Evolutionary conservation across 1,140 invertebrate species (phyloP), one percentile per base, ranked within the genome.

Genomic region (roundworm (Caenorhabditis elegans)): DNA sequence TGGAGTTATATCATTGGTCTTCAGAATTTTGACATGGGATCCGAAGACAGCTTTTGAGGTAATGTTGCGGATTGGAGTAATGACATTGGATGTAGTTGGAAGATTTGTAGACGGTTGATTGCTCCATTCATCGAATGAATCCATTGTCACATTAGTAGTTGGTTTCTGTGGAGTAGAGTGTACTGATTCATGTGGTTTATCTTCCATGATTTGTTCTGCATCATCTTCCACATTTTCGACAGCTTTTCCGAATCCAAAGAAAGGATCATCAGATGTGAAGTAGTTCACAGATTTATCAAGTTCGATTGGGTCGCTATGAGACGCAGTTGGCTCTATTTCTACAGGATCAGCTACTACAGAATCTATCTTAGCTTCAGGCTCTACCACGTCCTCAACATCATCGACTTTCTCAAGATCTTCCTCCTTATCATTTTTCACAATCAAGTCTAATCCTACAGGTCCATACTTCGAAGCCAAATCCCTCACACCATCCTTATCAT

Each of bases 121-220:
- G 28, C 60, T 70, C 60, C 60, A 70, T 24, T 70, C 60, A 70
- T 70, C 60, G 13, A 70, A 70, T 10, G 60, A 70, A 39, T 70
- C 60, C 60, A 70, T 70, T 24, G 60, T 36, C 1, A 43, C 13
- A 39, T 70, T 70, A 22, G 22, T n/a, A 39, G 10, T 39, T 3
- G 34, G 39, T 10, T 19, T 39, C n/a, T 39, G 34, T 22, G 6
- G 34, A 39, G n/a, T 19, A 43, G 60, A 22, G 8, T 8, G 6
- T 31, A 17, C 15, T 5, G 31, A 11, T n/a, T 17, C 13, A 34
- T 60, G 6, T 17, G 17, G 8, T 34, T 2, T 4, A 34, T n/a
- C 17, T 0, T 60, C 31, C 15, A 34, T 17, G 8, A 34, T n/a
- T n/a, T 60, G 28, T 34, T 36, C 1, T n/a, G n/a, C 28, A 17